Conservation (phyloP, 2,113 vertebrate species). For the Poeciliopsis retropinna region DNA sequence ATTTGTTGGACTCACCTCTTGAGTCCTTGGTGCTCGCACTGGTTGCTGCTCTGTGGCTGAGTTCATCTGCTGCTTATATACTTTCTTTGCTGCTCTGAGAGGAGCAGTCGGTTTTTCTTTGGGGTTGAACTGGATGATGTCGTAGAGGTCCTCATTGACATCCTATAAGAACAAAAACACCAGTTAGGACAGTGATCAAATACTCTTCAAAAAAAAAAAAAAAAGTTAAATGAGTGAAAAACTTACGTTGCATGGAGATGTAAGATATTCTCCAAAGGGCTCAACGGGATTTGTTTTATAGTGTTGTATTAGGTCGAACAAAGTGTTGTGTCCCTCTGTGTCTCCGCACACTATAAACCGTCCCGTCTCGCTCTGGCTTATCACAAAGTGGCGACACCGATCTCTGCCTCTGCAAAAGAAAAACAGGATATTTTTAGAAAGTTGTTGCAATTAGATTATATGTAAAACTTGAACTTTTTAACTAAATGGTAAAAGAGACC, state of each 20-base stretch:
- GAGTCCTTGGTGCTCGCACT: conserved; percentile 49
- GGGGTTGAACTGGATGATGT: conserved; percentile 67
- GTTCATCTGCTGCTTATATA: conserved; percentile 30
- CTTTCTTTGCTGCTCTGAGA: conserved; percentile 41
- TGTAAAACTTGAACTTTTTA: neutral
- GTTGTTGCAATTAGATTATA: neutral
- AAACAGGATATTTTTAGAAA: neutral
- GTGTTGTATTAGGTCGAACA: conserved; percentile 80
- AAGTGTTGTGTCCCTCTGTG: conserved; percentile 67
- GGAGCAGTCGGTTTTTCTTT: conserved; percentile 46
- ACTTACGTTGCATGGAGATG: conserved; percentile 77
- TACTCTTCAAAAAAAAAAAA: neutral
- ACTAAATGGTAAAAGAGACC: neutral
- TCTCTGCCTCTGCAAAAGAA: conserved; percentile 81
- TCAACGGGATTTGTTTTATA: conserved; percentile 81
- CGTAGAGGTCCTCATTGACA: conserved; percentile 72
- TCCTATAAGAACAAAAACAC: conserved; percentile 56
- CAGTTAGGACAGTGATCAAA: neutral
- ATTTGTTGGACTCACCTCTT: conserved; percentile 24
- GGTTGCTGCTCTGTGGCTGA: conserved; percentile 36
- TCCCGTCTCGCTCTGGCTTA: conserved; percentile 78
- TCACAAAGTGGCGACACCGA: conserved; percentile 88
- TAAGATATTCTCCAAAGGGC: conserved; percentile 87
- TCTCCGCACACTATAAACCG: conserved; percentile 83
- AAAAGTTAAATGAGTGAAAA: neutral